Evolutionary conservation across 2,797 vertebrate genomes (phyloP).

Genomic region (Tokudaia tokunoshimensis): DNA sequence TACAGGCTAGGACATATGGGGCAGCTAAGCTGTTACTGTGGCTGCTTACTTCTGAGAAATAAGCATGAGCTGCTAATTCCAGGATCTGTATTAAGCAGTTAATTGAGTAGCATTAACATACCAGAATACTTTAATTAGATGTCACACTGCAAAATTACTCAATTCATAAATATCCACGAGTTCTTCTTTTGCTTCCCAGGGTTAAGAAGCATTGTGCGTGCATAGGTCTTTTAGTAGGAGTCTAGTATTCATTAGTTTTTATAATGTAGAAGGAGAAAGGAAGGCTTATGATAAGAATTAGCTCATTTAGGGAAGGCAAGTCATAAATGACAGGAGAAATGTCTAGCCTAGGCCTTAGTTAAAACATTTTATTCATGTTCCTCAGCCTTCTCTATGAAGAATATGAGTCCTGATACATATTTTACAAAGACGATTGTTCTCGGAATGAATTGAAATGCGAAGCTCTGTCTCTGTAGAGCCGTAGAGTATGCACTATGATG

Average conservation of each 20-base stretch:
- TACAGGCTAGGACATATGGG: conserved; percentile 72
- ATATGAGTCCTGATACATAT: conserved; percentile 36
- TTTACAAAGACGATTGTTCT: conserved; percentile 80
- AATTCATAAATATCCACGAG: conserved; percentile 71
- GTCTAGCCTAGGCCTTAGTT: conserved; percentile 52
- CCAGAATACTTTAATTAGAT: conserved; percentile 54
- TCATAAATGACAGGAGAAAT: conserved; percentile 53
- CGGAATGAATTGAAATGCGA: conserved; percentile 86
- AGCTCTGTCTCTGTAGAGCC: conserved; percentile 66
- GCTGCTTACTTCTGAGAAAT: conserved; percentile 81
- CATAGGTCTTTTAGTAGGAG: conserved; percentile 17
- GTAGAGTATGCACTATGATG: conserved; percentile 84
- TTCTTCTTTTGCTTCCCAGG: conserved; percentile 56
- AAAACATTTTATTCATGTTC: conserved; percentile 34
- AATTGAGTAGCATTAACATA: conserved; percentile 75
- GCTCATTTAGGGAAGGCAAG: conserved; percentile 56
- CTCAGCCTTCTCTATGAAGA: conserved; percentile 45
- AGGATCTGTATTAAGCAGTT: conserved; percentile 82
- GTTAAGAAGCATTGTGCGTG: conserved; percentile 24
- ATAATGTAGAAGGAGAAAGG: conserved; percentile 56
- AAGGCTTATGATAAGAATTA: conserved; percentile 62
- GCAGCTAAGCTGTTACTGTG: conserved; percentile 66
- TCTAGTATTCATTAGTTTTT: conserved; percentile 28
- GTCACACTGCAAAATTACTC: conserved; percentile 48
- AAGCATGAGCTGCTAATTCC: conserved; percentile 80